Conservation (phyloP, 1,140 invertebrate genomes). For the Solen grandis region DNA sequence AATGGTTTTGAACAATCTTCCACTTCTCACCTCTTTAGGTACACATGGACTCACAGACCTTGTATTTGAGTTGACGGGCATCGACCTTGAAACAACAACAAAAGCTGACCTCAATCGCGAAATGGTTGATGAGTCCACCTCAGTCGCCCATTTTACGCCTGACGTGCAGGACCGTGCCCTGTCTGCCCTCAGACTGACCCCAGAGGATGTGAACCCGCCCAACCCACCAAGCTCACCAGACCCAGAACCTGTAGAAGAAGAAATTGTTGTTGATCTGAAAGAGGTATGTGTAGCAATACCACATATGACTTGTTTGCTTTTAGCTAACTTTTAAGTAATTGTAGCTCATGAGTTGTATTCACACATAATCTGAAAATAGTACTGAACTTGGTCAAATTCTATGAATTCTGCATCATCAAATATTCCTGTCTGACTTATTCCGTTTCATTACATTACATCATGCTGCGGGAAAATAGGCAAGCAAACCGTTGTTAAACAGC, state of each 20-base stretch:
- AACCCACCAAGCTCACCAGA: slow-evolving; percentile 45
- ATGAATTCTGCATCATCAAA: too few relatives aligned
- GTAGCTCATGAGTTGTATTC: too few relatives aligned
- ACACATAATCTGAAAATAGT: too few relatives aligned
- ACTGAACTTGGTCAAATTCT: too few relatives aligned
- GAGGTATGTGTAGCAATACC: slow-evolving; percentile 16
- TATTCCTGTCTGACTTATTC: too few relatives aligned
- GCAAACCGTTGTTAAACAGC: too few relatives aligned
- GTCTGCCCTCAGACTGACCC: slow-evolving; percentile 34
- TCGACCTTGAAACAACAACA: slow-evolving; percentile 71
- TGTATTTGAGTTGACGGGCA: slow-evolving; percentile 77
- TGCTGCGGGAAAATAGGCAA: too few relatives aligned
- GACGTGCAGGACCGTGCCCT: slow-evolving; percentile 55
- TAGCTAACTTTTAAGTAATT: too few relatives aligned
- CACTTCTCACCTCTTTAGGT: slow-evolving; percentile 62
- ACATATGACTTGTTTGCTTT: too few relatives aligned
- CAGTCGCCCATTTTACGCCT: slow-evolving; percentile 69
- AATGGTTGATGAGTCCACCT: slow-evolving; percentile 66
- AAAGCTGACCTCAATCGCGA: slow-evolving; percentile 76
- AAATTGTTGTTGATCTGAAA: slow-evolving; percentile 10
- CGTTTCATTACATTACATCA: too few relatives aligned
- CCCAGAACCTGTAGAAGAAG: slow-evolving; percentile 30
- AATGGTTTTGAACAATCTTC: too few relatives aligned
- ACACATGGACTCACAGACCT: slow-evolving; percentile 73
- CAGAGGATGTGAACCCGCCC: slow-evolving; percentile 41